A percentile compares a stretch with the other conserved stretches of the same genome.
Conservation (phyloP, 1,140 invertebrate species). For the Apis dorsata region DNA sequence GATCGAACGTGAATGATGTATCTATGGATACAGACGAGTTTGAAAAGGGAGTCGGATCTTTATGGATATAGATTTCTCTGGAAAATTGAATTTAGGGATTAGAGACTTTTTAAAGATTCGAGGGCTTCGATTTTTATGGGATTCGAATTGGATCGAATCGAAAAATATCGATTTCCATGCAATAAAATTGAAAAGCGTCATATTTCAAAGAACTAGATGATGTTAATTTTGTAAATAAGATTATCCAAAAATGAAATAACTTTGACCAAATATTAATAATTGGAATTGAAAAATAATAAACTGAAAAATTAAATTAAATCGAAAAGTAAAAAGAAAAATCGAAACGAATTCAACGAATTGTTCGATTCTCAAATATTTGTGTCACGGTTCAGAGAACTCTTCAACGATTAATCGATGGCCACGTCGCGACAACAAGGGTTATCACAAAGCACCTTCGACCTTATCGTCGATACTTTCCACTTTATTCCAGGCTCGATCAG, state of each 20-base stretch:
- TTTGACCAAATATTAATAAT: too few relatives aligned
- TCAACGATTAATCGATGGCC: not conserved
- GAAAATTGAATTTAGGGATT: not conserved
- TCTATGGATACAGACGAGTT: too few relatives aligned
- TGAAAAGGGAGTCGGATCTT: not conserved
- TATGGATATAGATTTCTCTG: not conserved
- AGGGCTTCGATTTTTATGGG: not conserved
- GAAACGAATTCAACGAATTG: not conserved
- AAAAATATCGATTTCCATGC: not conserved
- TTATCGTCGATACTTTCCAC: conserved; percentile 19
- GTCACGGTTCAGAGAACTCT: not conserved
- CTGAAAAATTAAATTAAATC: too few relatives aligned
- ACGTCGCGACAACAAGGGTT: not conserved
- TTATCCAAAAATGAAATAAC: too few relatives aligned
- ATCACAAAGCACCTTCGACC: not conserved
- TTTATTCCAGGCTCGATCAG: conserved; percentile 42
- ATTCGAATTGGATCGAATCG: not conserved
- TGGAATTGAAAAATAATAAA: too few relatives aligned
- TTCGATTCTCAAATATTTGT: not conserved
- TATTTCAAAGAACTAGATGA: not conserved
- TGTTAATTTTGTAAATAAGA: too few relatives aligned
- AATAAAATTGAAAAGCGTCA: not conserved
- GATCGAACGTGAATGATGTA: too few relatives aligned
- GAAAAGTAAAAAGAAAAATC: too few relatives aligned
- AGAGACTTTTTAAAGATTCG: not conserved